Base-by-base conservation (phyloP, 2,113 vertebrate species). In the Pipa parva region DNA sequence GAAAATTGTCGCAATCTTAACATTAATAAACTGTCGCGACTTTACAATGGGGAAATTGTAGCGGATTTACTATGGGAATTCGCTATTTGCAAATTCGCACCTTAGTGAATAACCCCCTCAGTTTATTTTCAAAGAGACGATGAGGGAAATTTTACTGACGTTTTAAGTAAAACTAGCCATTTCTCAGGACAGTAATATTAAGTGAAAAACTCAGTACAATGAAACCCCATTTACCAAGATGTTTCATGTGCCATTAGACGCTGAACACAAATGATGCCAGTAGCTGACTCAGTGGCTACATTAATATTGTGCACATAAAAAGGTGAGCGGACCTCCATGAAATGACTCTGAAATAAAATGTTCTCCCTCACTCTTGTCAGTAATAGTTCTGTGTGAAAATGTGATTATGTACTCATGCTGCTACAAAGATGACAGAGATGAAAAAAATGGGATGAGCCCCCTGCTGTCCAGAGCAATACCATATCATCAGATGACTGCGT, bases 381-480 rank as follows among this genome's bases (percentile, higher is more conserved):
- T 57, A 57, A 65, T 57, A 33, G 63, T 46, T 25, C 36, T 65
- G 52, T 31, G 52, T 28, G 39, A 57, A 29, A 57, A 65, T 57
- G 63, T 57, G 52, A 57, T 65, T 65, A 56, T 17, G n/a, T 63
- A 50, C 24, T 54, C 62, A 15, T 25, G 42, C 36, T 46, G 37
- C 51, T 31, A 22, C 49, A 28, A 12, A 45, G 18, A 64, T 36
- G 36, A 27, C 22, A n/a, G 62, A 28, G 48, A 36, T 20, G 13
- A 18, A 17, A 21, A 29, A 56, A n/a, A 29, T 22, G 15, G 51
- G 26, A 27, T 21, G 12, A 51, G 54, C 2, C 52, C 36, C 63
- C 63, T 20, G 39, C 37, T 65, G 63, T 3, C 39, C 57, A 27
- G 51, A 7, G 18, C 25, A 18, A 2, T 24, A 45, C 5, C 6